Evolutionary conservation across 1,140 invertebrate genomes (phyloP).

Genomic region (Drosophila fuyamai): DNA sequence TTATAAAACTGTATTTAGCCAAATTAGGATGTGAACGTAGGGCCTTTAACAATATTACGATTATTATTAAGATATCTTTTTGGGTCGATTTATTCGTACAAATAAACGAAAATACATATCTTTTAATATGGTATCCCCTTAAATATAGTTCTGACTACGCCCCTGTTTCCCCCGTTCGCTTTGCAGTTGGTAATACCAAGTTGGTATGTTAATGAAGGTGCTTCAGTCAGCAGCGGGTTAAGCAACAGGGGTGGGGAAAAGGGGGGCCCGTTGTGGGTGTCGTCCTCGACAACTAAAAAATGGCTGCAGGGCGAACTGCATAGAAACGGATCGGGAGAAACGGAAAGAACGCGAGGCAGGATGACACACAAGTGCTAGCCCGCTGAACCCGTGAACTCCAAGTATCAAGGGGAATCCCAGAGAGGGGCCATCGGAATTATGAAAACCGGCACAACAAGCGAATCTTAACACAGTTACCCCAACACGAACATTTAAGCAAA

Average conservation of each 20-base stretch:
- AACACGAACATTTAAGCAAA: conserved; percentile 53
- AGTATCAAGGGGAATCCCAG: conserved; percentile 40
- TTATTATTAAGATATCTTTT: too few species aligned
- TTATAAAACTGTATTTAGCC: too few species aligned
- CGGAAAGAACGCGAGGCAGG: conserved; percentile 16
- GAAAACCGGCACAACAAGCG: conserved; percentile 52
- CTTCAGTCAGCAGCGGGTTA: conserved; percentile 48
- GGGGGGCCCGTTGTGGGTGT: conserved; percentile 38
- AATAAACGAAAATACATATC: neutral
- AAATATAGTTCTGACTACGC: neutral
- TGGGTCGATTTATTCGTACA: neutral
- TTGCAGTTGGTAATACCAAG: conserved; percentile 62
- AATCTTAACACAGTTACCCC: conserved; percentile 71
- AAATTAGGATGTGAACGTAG: too few species aligned
- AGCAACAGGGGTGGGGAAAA: neutral
- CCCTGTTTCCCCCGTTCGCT: conserved; percentile 11
- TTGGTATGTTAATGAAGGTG: conserved; percentile 81
- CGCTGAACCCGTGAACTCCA: conserved; percentile 72
- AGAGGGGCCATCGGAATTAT: conserved; percentile 36
- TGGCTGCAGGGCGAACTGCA: conserved; percentile 66
- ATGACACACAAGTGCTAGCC: conserved; percentile 78
- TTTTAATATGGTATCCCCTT: neutral
- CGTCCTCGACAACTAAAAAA: conserved; percentile 62
- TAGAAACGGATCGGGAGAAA: conserved; percentile 51
- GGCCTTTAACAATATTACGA: too few species aligned